These are phyloP conservation scores for Mus spretus DNA, from an alignment of 2,797 vertebrate genomes.

Conservation along the genomic window DNA sequence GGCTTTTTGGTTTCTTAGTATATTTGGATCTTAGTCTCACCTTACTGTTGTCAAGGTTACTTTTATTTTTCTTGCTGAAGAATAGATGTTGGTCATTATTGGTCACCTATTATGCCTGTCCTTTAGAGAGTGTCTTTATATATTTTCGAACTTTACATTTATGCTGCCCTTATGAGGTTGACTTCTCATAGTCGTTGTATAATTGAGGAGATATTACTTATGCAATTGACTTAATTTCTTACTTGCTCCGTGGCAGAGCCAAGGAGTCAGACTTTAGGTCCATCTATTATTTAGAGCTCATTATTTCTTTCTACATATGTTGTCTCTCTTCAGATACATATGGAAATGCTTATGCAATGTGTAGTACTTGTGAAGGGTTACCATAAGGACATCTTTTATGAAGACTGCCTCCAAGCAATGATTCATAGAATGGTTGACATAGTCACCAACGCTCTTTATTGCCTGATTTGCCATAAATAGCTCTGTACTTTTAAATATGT, in stretches of 20 bases:
- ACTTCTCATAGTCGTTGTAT: neutral
- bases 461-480: slow-evolving; percentile 24
- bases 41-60: neutral
- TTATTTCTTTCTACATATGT: slow-evolving; percentile 6
- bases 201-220: neutral
- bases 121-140: neutral
- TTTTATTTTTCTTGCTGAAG: neutral
- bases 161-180: neutral
- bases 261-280: slow-evolving; percentile 18
- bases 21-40: neutral
- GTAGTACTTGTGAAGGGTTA: slow-evolving; percentile 23
- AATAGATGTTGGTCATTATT: slow-evolving; percentile 16
- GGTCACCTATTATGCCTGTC: neutral
- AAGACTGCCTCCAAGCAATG: slow-evolving; percentile 52
- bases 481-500: slow-evolving; percentile 69
- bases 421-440: slow-evolving; percentile 44
- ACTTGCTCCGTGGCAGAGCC: neutral
- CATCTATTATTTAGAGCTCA: neutral
- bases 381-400: slow-evolving; percentile 49
- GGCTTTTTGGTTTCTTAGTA: slow-evolving; percentile 36
- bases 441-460: slow-evolving; percentile 33
- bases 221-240: slow-evolving; percentile 33
- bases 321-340: slow-evolving; percentile 52
- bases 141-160: slow-evolving; percentile 32
- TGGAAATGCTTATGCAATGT: slow-evolving; percentile 51